Evolutionary conservation across 1,140 invertebrate genomes (phyloP).

Genomic region (Antheraea pernyi): DNA sequence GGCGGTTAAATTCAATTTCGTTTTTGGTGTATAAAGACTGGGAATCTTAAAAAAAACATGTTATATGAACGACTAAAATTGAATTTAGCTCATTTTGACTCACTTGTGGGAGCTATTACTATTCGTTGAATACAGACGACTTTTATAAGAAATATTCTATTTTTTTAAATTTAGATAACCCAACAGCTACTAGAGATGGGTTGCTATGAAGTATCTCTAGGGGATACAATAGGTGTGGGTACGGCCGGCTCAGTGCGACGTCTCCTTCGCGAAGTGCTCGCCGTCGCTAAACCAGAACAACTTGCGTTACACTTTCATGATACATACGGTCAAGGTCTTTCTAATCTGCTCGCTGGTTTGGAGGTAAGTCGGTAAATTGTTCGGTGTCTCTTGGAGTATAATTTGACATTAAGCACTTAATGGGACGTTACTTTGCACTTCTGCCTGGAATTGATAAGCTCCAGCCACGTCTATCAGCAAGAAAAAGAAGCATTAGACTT

Average conservation of each 20-base stretch:
- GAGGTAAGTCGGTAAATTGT: constrained; percentile 69
- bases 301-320: constrained; percentile 98
- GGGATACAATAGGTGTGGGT: constrained; percentile 98
- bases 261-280: constrained; percentile 89
- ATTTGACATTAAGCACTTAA: too few species aligned
- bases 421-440: too few species aligned
- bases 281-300: constrained; percentile 82
- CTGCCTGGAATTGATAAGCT: too few species aligned
- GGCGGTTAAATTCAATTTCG: too few species aligned
- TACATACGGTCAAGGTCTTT: constrained; percentile 97
- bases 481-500: too few species aligned
- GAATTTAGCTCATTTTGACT: too few species aligned
- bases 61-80: too few species aligned
- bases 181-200: constrained; percentile 89
- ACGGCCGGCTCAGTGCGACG: constrained; percentile 90
- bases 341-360: constrained; percentile 94
- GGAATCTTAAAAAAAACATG: too few species aligned
- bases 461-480: too few species aligned
- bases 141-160: neutral
- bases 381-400: too few species aligned
- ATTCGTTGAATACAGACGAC: neutral
- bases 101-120: too few species aligned
- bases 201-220: constrained; percentile 97
- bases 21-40: too few species aligned
- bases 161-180: constrained; percentile 69